Evolutionary conservation across 2,888 invertebrate genomes (phyloP).

Genomic region (Shargacucullia verbasci): DNA sequence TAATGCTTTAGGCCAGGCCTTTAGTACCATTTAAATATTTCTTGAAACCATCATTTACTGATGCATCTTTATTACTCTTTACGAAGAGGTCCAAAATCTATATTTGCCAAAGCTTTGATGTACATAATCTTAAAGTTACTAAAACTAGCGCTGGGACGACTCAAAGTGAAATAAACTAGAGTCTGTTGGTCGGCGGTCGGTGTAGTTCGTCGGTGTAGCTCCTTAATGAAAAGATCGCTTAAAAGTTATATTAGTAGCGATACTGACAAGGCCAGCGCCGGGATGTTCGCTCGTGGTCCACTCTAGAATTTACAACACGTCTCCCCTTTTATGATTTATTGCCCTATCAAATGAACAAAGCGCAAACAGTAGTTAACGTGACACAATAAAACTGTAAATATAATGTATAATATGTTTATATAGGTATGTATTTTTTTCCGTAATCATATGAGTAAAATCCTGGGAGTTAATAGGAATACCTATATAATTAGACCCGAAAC

Average conservation of each 20-base stretch:
- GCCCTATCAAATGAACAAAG: constrained; percentile 7
- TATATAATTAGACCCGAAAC: no score
- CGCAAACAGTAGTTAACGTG: neutral
- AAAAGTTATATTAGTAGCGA: constrained; percentile 63
- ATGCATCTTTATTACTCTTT: constrained; percentile 29
- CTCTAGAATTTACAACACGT: constrained; percentile 1
- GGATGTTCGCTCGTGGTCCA: neutral
- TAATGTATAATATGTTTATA: no score
- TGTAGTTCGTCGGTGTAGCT: constrained; percentile 53
- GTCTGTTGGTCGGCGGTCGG: constrained; percentile 59
- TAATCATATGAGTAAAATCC: no score
- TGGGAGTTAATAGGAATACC: no score
- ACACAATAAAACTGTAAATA: no score
- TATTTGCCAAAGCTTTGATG: constrained; percentile 49
- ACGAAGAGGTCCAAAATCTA: constrained; percentile 25
- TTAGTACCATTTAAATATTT: neutral
- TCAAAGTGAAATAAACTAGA: constrained; percentile 69
- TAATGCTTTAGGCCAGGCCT: no score
- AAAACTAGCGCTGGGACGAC: constrained; percentile 48
- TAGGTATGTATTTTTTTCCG: no score
- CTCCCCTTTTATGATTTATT: neutral
- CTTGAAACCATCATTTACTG: neutral
- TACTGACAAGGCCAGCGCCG: constrained; percentile 8
- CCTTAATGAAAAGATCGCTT: constrained; percentile 72
- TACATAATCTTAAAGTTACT: constrained; percentile 58